Base-by-base conservation (phyloP, 92 coral and sea anemone genomes). In the Epizoanthus stellaris region DNA sequence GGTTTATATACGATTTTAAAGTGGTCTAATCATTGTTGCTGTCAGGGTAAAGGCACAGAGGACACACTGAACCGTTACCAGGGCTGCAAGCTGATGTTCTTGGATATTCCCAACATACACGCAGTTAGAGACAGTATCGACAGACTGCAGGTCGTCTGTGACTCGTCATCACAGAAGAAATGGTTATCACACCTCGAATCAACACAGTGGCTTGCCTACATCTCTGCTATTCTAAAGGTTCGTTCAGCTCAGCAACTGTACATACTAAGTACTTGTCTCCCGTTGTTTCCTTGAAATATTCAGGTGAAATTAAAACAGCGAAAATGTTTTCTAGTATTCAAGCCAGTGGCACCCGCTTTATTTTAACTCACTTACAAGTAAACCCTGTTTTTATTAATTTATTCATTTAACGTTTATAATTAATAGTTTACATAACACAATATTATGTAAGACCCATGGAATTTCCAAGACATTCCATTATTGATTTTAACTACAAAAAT, bases 181-280 rank as follows among this genome's bases (percentile, higher is more conserved):
- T 97, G 99, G 99, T 92, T 94, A 20, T 94, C 98, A 17, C 99
- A 97, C 70, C 91, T 97, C 2, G 99, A 97, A 74, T 95, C 99
- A 6, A 92, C 99, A 10, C 98, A 95, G 56, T 97, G 99, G 99
- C 89, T 97, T 62, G 97, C 99, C 2, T 97, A 97, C 74, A 93
- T 97, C 74, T 90, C 97, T 0, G 91, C 95, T 2, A 97, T 97
- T 25, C 88, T 97, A 0, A 95, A 97, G 95, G 99, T 97, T 82
- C 19, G 71, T 77, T 23, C 3, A 38, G 6, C 72, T 59, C n/a
- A 49, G 0, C 60, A 3, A 20, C 67, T 3, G 66, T 76, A 5
- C 15, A 30, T 0, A 6, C 2, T 0, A 57, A 66, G 53, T 6
- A 14, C 64, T 43, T 52, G 52, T 45, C 52, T 45, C 52, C 9